Evolutionary conservation across 2,888 invertebrate species (phyloP).

Genomic region (Saturnia japonica): DNA sequence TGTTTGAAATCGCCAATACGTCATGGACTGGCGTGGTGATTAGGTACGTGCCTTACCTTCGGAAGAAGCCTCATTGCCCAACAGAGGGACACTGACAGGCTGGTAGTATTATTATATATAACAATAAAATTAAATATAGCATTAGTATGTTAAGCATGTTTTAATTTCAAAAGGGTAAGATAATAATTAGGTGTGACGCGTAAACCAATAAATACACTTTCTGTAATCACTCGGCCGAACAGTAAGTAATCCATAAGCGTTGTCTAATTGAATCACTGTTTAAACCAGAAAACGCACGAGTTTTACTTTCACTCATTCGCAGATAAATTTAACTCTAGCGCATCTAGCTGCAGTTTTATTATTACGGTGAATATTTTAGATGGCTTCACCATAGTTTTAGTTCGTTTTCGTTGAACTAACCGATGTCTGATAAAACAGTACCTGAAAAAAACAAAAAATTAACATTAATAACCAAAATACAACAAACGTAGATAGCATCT

Average conservation of each 20-base stretch:
- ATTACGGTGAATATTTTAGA: constrained; percentile 30
- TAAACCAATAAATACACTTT: constrained; percentile 16
- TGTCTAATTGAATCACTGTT: constrained; percentile 34
- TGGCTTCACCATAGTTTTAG: not conserved
- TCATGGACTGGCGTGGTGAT: too few species aligned
- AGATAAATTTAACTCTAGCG: constrained; percentile 33
- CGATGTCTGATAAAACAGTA: constrained; percentile 20
- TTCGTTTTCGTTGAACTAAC: not conserved
- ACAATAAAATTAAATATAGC: not conserved
- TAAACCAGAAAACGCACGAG: constrained; percentile 30
- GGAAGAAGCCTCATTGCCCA: too few species aligned
- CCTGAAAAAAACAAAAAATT: constrained; percentile 31
- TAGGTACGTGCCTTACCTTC: too few species aligned
- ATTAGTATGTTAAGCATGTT: not conserved
- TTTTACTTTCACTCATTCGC: constrained; percentile 47
- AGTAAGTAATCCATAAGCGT: constrained; percentile 8
- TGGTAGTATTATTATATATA: too few species aligned
- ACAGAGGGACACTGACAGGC: not conserved
- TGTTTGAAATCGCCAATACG: too few species aligned
- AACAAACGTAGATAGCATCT: not conserved
- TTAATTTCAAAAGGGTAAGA: not conserved
- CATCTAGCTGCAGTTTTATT: constrained; percentile 26
- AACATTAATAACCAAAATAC: constrained; percentile 17
- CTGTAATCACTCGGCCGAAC: constrained; percentile 23
- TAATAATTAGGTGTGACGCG: not conserved